These are phyloP conservation scores for Rhorus exstirpatorius DNA, from an alignment of 2,888 invertebrate species.

Conservation along the genomic window DNA sequence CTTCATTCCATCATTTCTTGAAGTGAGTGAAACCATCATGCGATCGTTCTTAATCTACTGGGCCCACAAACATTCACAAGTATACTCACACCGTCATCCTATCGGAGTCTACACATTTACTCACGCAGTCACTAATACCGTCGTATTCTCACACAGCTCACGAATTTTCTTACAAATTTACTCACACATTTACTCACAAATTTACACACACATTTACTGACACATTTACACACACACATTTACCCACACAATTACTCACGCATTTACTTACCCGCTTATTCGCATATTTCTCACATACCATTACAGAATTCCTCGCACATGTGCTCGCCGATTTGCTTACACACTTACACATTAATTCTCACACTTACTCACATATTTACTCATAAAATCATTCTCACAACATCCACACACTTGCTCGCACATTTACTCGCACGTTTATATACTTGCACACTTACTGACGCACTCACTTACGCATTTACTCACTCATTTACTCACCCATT, in stretches of 20 bases:
- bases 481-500: background rate
- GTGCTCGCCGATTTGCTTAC: background rate
- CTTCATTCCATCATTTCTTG: conserved; percentile 97
- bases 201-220: too few species aligned
- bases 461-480: background rate
- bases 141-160: background rate
- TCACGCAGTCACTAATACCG: background rate
- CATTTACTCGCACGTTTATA: background rate
- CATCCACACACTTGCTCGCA: background rate
- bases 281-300: too few species aligned
- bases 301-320: background rate
- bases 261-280: too few species aligned
- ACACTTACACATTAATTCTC: too few species aligned
- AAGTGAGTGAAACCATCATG: conserved; percentile 89
- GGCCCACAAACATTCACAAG: too few species aligned
- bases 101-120: background rate
- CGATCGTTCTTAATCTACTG: background rate
- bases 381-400: background rate
- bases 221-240: background rate
- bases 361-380: too few species aligned
- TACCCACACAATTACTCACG: too few species aligned
- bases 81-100: too few species aligned
- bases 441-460: background rate
- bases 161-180: too few species aligned
- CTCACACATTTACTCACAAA: too few species aligned